Evolutionary conservation across 2,113 vertebrate genomes (phyloP), one percentile per base, ranked within the genome.

Genomic region (Puma concolor): DNA sequence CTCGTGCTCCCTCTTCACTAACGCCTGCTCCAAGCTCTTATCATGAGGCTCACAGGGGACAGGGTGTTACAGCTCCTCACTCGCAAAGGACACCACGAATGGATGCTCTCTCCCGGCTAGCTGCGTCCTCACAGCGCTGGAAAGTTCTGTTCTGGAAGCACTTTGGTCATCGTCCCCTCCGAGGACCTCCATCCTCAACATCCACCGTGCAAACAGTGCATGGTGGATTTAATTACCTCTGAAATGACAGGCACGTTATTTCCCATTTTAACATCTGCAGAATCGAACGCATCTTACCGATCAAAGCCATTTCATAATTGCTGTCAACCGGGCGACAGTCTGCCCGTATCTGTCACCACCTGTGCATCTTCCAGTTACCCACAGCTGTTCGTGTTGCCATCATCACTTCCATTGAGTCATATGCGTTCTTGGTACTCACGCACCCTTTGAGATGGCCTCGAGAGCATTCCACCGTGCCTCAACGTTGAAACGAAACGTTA

Each of bases 381-480:
- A 8, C 2, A 3, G 60, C 33, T 44, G 74, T 41, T 33, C n/a
- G 0, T 44, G 12, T 4, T 29, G 9, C 31, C 74, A 31, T n/a
- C 74, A 31, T 44, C 69, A 1, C 69, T 57, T 36, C 23, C 2
- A 7, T 0, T 33, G 60, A 48, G 79, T 33, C 67, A 33, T 3
- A 29, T 7, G 67, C 23, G 33, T 50, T 25, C 27, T 38, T 38
- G 52, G 64, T 60, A 50, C 21, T 33, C 31, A 2, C 0, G 0
- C 44, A 77, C 27, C 41, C 86, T 86, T 77, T 66, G 50, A 38
- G 50, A 25, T 44, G 66, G 27, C 66, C 77, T 82, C 17, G 7
- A 11, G 72, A 79, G 95, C 60, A 38, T 2, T 21, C 13, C 41
- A 23, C 36, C 60, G 31, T 60, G 29, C 63, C 69, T 60, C 15